Evolutionary conservation across 2,888 invertebrate genomes (phyloP), one percentile per base, ranked within the genome.

Genomic region (Physocephala rufipes): DNA sequence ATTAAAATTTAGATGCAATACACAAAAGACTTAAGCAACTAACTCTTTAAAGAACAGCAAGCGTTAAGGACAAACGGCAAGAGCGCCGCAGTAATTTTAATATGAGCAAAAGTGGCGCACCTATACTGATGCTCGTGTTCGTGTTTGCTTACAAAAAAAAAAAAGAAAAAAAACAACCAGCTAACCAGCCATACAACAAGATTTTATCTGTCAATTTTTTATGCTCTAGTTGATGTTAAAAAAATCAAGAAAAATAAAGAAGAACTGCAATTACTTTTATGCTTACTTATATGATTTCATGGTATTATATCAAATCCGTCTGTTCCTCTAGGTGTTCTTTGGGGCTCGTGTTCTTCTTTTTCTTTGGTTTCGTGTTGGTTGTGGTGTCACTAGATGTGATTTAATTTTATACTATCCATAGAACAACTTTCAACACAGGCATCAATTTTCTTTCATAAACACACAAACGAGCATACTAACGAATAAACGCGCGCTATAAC

Each of bases 1-100:
- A 45, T 26, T 45, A 47, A 9, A 4, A 45, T 26, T 63, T 47
- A 45, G 16, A 21, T 12, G 66, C 30, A 12, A n/a, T 30, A 12
- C 30, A 53, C 53, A 36, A 53, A 66, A 66, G 66, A 66, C 66
- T 66, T 51, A 30, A 53, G 66, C 30, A 30, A 55, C 53, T 51
- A 66, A 53, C 66, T 66, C 51, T 30, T 53, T 66, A 21, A 30
- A 9, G 49, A 24, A 19, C 21, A 15, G 58, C 9, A 15, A 24
- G 21, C 2, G 4, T 24, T 21, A 24, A 49, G 49, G 4, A 49
- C 49, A 49, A 49, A n/a, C 49, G 49, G 4, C 5, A 2, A 49
- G 49, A 5, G 49, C 4, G 47, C 12, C 47, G 1, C 12, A n/a
- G n/a, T n/a, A n/a, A n/a, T n/a, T n/a, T 45, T 45, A 12, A 12